Evolutionary conservation across 2,797 vertebrate genomes (phyloP), one percentile per base, ranked within the genome.

Genomic region (Hylomyscus alleni): DNA sequence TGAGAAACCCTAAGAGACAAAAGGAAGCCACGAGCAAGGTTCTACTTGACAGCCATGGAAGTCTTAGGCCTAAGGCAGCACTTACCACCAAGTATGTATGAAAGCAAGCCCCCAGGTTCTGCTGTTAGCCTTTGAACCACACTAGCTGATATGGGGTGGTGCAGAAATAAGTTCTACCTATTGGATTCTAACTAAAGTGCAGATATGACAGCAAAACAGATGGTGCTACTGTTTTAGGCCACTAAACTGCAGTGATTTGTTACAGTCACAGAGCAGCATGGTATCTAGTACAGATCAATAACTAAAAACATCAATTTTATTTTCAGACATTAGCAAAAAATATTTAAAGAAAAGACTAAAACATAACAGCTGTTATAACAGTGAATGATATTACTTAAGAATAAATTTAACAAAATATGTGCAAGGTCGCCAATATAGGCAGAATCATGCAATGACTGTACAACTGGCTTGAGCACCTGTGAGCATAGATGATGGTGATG

Each of bases 261-360:
- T 76, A 92, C 15, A 50, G 11, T 20, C 1, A 9, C 67, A 88
- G 31, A 67, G 77, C 31, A 88, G n/a, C 67, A 67, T 1, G 67
- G 50, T 83, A 92, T 89, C 67, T 88, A 13, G 15, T 65, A 65
- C 37, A 87, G 47, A 10, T 52, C 17, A 56, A 81, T 65, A 90
- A 37, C 31, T 31, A 78, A 77, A 82, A 54, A 67, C 19, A 77
- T 54, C 15, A 91, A 75, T 52, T 85, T 2, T 75, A 62, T 76
- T 86, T 87, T 69, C 54, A 88, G 9, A 91, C 29, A 52, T 75
- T 44, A 88, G 67, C 62, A 91, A 82, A 93, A 93, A 50, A 26
- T 93, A 87, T 17, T 87, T 26, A 87, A 80, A 93, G 52, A 60
- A 83, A 19, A 93, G 67, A 87, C n/a, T 40, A 93, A 91, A 91